Percentiles rank a stretch among this genome's conserved stretches.
Conservation (phyloP, 1,140 invertebrate species). For the Cotesia vestalis region DNA sequence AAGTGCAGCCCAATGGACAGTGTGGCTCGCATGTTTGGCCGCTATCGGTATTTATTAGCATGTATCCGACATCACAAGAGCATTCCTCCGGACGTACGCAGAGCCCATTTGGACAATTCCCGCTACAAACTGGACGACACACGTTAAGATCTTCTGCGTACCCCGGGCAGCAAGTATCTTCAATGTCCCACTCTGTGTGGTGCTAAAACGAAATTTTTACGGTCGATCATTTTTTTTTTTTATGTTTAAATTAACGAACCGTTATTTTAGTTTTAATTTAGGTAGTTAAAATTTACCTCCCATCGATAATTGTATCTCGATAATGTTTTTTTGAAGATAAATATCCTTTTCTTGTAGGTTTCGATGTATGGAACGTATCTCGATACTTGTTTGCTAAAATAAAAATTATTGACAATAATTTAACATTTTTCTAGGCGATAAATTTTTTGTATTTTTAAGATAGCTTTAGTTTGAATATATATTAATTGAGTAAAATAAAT, state of each 20-base stretch:
- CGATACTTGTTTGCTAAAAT: slow-evolving; percentile 29
- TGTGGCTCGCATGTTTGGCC: slow-evolving; percentile 62
- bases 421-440: no score
- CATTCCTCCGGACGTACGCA: slow-evolving; percentile 64
- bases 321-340: neutral
- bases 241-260: neutral
- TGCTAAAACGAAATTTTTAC: slow-evolving; percentile 18
- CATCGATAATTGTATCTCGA: slow-evolving; percentile 36
- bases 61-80: slow-evolving; percentile 49
- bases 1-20: slow-evolving; percentile 45
- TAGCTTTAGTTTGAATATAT: no score
- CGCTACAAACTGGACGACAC: slow-evolving; percentile 68
- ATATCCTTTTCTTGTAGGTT: slow-evolving; percentile 31
- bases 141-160: slow-evolving; percentile 66
- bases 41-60: neutral
- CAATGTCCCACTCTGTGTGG: slow-evolving; percentile 24
- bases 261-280: neutral
- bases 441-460: no score
- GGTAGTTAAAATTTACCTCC: slow-evolving; percentile 35
- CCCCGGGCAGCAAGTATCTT: slow-evolving; percentile 70
- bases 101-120: slow-evolving; percentile 56
- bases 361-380: slow-evolving; percentile 39
- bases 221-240: neutral
- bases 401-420: neutral
- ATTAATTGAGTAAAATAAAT: no score